Percentiles rank a stretch among this genome's conserved stretches.
Evolutionary conservation across 2,797 vertebrate genomes (phyloP).

Genomic region (Poeciliopsis gracilis): DNA sequence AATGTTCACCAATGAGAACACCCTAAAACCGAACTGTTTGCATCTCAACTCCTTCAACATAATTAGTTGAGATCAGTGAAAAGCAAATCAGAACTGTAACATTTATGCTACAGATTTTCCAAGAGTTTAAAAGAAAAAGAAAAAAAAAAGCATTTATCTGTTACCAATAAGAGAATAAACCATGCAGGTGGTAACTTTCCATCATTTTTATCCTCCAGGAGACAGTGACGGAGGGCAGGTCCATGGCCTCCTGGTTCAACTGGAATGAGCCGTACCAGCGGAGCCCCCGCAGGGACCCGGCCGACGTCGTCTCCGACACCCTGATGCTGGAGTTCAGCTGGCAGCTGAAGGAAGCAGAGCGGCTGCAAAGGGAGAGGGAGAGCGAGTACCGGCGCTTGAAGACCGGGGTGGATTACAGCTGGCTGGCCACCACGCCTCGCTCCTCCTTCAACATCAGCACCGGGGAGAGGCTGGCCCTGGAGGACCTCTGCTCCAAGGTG

Average conservation of each 20-base stretch:
- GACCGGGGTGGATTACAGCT: conserved; percentile 95
- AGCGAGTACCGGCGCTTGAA: conserved; percentile 84
- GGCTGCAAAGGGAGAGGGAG: conserved; percentile 87
- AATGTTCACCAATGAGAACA: too few species aligned
- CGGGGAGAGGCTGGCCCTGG: conserved; percentile 87
- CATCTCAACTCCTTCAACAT: too few species aligned
- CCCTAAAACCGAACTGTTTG: too few species aligned
- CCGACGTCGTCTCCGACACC: conserved; percentile 91
- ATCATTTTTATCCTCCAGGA: not conserved
- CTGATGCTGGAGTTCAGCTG: conserved; percentile 95
- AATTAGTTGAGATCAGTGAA: too few species aligned
- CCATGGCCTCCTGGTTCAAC: conserved; percentile 90
- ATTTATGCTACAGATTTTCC: not conserved
- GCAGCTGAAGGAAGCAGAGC: conserved; percentile 92
- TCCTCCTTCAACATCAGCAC: conserved; percentile 86
- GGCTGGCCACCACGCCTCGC: conserved; percentile 88
- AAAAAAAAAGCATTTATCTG: too few species aligned
- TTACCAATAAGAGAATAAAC: too few species aligned
- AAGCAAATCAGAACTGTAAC: too few species aligned
- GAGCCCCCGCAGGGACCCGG: conserved; percentile 82
- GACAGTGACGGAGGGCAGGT: conserved; percentile 25
- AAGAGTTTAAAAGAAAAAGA: too few species aligned
- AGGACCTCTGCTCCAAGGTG: conserved; percentile 91
- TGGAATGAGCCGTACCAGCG: conserved; percentile 85
- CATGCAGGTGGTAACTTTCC: not conserved